A percentile compares a stretch with the other conserved stretches of the same genome.
phyloP scores from a whole-genome alignment of 1,140 invertebrate species.

The Littorina saxatilis region DNA sequence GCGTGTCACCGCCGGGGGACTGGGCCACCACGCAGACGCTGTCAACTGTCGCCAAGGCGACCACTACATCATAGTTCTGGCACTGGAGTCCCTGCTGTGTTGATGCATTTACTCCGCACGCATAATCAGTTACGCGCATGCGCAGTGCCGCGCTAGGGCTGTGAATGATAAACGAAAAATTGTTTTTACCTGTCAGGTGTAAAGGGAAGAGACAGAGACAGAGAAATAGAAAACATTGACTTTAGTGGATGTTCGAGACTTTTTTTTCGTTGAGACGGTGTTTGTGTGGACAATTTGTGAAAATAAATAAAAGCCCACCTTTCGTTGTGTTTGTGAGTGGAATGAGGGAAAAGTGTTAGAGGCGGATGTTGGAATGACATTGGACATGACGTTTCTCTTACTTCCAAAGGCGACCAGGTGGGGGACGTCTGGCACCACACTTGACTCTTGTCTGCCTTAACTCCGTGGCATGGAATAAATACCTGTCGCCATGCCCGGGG shows the following conservation, averaged over 20 bases:
- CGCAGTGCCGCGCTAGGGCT: background rate
- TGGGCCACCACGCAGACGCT: slow-evolving; percentile 12
- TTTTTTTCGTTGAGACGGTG: no score
- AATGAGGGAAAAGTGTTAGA: no score
- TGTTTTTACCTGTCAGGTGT: slow-evolving; percentile 32
- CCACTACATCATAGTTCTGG: background rate
- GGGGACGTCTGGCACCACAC: background rate
- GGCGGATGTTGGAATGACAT: no score
- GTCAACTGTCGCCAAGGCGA: slow-evolving; percentile 30
- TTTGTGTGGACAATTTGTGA: no score
- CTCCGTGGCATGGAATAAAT: background rate
- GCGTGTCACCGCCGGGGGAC: slow-evolving; percentile 17
- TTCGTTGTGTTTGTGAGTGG: no score
- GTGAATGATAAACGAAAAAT: slow-evolving; percentile 18
- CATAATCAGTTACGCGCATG: slow-evolving; percentile 37
- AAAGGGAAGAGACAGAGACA: background rate
- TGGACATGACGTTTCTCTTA: background rate
- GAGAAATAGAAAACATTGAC: no score
- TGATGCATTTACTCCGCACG: slow-evolving; percentile 1
- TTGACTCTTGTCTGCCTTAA: background rate
- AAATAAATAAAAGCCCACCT: no score
- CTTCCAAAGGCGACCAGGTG: slow-evolving; percentile 1
- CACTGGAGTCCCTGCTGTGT: background rate
- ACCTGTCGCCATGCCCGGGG: slow-evolving; percentile 61
- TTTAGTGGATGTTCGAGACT: no score